phyloP scores from a whole-genome alignment of 2,888 invertebrate species.

The Lepas anatifera region DNA sequence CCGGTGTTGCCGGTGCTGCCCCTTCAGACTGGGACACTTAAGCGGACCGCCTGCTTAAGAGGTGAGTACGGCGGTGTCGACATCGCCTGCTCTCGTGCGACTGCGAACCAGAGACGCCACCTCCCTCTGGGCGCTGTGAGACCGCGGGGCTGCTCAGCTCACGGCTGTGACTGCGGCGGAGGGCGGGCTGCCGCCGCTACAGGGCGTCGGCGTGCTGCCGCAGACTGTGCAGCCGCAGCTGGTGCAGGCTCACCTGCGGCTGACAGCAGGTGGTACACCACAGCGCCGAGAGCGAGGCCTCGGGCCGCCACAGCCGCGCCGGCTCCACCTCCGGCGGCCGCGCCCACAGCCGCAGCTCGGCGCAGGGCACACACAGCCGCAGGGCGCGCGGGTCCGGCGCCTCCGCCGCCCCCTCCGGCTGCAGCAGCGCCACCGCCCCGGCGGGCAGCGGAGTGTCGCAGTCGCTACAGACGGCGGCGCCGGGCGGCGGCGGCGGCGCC shows the following conservation, averaged over 20 bases:
- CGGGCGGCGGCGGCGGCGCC: neutral
- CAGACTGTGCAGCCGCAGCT: slow-evolving; percentile 8
- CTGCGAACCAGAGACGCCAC: too few species aligned
- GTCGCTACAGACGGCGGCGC: neutral
- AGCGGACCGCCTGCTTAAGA: too few species aligned
- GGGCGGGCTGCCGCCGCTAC: neutral
- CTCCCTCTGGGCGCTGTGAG: too few species aligned
- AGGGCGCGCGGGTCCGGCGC: neutral
- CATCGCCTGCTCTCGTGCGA: too few species aligned
- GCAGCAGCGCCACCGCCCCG: neutral
- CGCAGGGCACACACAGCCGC: neutral
- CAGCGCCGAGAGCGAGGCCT: neutral
- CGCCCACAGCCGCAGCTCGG: neutral
- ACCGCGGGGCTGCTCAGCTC: too few species aligned
- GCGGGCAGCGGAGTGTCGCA: neutral
- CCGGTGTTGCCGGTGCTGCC: too few species aligned
- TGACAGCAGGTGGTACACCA: neutral
- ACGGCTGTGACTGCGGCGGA: too few species aligned
- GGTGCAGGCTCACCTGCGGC: neutral
- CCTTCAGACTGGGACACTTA: too few species aligned
- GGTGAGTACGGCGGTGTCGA: too few species aligned
- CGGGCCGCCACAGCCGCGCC: slow-evolving; percentile 3
- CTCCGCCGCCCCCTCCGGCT: neutral
- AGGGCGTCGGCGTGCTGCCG: neutral
- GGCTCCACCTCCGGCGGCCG: neutral